These are phyloP conservation scores for Mustela nigripes DNA, from an alignment of 2,113 vertebrate genomes.

Conservation along the genomic window DNA sequence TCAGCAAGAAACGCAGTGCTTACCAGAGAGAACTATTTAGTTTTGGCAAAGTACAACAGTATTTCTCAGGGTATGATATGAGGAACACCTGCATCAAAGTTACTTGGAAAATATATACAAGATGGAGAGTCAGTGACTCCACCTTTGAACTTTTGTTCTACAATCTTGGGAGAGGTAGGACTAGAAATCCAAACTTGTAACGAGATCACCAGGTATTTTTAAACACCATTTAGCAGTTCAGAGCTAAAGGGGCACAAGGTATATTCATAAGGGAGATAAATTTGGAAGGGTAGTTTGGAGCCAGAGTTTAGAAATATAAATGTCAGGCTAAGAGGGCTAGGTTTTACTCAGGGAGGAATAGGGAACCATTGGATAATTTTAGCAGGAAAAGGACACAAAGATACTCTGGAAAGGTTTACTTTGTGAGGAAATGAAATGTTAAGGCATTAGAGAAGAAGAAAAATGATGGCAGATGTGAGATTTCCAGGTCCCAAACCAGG, in stretches of 20 bases:
- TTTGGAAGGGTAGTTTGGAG: neutral
- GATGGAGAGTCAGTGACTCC: neutral
- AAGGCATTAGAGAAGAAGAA: neutral
- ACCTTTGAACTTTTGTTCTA: neutral
- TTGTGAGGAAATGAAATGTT: neutral
- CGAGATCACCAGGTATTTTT: neutral
- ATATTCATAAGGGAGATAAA: neutral
- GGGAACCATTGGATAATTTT: neutral
- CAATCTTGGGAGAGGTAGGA: neutral
- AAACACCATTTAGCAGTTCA: neutral
- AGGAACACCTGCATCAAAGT: neutral
- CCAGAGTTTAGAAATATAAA: constrained; percentile 36
- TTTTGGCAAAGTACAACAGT: neutral
- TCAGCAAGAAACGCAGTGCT: neutral
- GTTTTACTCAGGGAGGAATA: neutral
- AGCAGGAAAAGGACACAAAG: neutral
- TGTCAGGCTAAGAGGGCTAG: neutral
- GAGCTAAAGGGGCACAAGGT: neutral
- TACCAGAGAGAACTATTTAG: neutral
- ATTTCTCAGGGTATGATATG: neutral
- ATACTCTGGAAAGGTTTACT: neutral
- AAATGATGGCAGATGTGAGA: neutral
- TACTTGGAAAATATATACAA: neutral
- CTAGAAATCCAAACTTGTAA: neutral
- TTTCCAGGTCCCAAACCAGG: neutral